Evolutionary conservation across 2,113 vertebrate species (phyloP), one percentile per base, ranked within the genome.

Genomic region (Pangasianodon hypophthalmus): DNA sequence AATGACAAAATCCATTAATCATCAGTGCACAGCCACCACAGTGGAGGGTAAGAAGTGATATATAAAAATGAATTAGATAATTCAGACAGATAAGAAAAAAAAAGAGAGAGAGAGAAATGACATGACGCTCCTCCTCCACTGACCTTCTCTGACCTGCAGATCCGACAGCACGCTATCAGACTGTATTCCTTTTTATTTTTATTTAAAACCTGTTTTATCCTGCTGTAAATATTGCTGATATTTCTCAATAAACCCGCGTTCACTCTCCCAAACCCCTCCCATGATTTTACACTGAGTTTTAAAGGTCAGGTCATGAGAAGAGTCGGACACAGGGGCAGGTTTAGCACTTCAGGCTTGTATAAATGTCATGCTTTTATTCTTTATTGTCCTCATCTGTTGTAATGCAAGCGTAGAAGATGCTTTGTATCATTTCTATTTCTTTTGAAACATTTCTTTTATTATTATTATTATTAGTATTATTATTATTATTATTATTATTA

Each of bases 121-220:
- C 52, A 83, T 83, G 80, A 56, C 71, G 71, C 86, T 77, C 50
- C 71, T 87, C 86, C 69, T 87, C 86, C 71, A 46, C 37, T 87
- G 86, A 87, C 86, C 86, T 75, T 77, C 69, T 50, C 13, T 87
- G 69, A 77, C 86, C 69, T 44, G 71, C 71, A 41, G 18, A 77
- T 60, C 71, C 32, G 52, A 87, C 86, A 75, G 52, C 24, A 46
- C 11, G 64, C 5, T 29, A 41, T 77, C 58, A 60, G 32, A 84
- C 24, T 44, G 52, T 6, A 84, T 84, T 26, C 82, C 82, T 26
- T 0, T 44, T 44, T 62, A 7, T 44, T 24, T 60, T 60, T 18
- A 56, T 73, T 77, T 29, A 5, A 54, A 83, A 10, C n/a, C 8
- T 4, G 0, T 60, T 56, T 62, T 6, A 62, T 62, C 37, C 82